Base-by-base conservation (phyloP, 2,797 vertebrate species). In the Carapus acus region DNA sequence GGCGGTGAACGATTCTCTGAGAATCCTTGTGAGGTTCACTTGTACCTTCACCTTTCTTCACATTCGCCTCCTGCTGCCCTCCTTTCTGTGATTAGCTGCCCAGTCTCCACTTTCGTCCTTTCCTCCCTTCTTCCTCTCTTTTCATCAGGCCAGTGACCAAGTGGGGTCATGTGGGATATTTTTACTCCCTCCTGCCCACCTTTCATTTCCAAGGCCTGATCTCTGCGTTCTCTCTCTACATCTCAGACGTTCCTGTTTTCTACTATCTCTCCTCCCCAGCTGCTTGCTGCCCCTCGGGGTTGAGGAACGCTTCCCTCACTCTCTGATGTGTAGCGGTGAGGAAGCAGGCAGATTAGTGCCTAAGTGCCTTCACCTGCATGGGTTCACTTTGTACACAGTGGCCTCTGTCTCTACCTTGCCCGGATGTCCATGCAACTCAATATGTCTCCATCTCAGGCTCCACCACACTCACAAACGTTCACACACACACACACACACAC, bases 321-420 rank as follows among this genome's bases (percentile, higher is more conserved):
- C 76, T 74, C 69, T 76, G 75, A 82, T 79, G 69, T 74, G 49
- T 7, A 55, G 49, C 77, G 73, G 59, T 54, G 23, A 73, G 73
- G 42, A 58, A 52, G 44, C 59, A 14, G 12, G 31, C 24, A 67
- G 69, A 79, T 80, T 79, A 80, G 38, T 19, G 46, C 54, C 50
- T 43, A 77, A 67, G 71, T 44, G 71, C 65, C 65, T 62, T 29
- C 19, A 9, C 56, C 65, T 27, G 61, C 49, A 53, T 39, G 36
- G 49, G 61, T 65, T 77, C 57, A 63, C 67, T 71, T 63, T 38
- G 8, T 44, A 51, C 36, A 36, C 60, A 53, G n/a, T 37, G 53
- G 45, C 39, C 33, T 56, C 62, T 19, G 15, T 24, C 17, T 46
- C 51, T 36, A 19, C 23, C 40, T 17, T 41, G 16, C 40, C 23